Evolutionary conservation across 2,888 invertebrate genomes (phyloP).

Genomic region (Sturmia bella): DNA sequence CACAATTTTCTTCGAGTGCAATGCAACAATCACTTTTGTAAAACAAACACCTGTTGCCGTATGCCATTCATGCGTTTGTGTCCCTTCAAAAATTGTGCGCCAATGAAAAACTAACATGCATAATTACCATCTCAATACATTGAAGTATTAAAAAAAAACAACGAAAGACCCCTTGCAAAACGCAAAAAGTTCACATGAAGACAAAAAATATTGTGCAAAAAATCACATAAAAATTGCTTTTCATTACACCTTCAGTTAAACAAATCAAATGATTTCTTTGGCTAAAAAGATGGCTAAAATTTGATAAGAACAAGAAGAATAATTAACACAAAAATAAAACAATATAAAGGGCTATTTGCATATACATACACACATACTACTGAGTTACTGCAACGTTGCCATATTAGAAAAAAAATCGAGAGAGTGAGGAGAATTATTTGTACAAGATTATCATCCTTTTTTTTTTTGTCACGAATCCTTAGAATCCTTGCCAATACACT

Average conservation of each 20-base stretch:
- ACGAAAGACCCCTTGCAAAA: slow-evolving; percentile 58
- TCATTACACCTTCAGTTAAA: slow-evolving; percentile 76
- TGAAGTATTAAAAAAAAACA: slow-evolving; percentile 9
- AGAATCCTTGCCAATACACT: too few relatives aligned
- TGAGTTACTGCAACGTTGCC: too few relatives aligned
- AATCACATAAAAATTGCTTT: slow-evolving; percentile 80
- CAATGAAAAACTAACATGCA: slow-evolving; percentile 48
- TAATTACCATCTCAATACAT: slow-evolving; percentile 64
- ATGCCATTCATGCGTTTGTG: slow-evolving; percentile 58
- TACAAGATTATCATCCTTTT: too few relatives aligned
- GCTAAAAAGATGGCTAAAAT: slow-evolving; percentile 51
- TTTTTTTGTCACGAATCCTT: too few relatives aligned
- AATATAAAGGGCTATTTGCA: too few relatives aligned
- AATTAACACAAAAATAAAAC: slow-evolving; percentile 31
- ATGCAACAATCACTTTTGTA: background rate
- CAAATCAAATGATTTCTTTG: slow-evolving; percentile 61
- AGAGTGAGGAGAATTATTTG: too few relatives aligned
- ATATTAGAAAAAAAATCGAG: too few relatives aligned
- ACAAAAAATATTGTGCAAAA: slow-evolving; percentile 75
- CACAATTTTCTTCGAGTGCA: slow-evolving; percentile 49
- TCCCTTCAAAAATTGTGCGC: slow-evolving; percentile 15
- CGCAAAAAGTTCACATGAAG: slow-evolving; percentile 58
- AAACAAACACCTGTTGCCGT: slow-evolving; percentile 56
- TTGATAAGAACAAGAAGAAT: slow-evolving; percentile 63
- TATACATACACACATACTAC: background rate